Evolutionary conservation across 1,140 invertebrate species (phyloP).

Genomic region (Drosophila aff.): DNA sequence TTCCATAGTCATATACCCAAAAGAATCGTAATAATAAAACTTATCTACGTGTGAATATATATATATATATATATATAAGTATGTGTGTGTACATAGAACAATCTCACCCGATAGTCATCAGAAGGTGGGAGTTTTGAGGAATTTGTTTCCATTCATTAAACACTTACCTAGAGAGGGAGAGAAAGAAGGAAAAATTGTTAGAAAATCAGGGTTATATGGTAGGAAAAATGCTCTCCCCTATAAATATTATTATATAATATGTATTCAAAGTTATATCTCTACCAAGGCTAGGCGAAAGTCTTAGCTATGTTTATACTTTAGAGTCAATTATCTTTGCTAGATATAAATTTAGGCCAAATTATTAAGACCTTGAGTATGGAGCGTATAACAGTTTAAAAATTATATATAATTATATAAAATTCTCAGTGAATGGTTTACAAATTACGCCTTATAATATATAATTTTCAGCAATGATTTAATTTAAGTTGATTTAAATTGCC

Average conservation of each 20-base stretch:
- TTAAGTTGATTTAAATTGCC: neutral
- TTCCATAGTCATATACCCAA: slow-evolving; percentile 11
- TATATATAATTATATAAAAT: slow-evolving; percentile 1
- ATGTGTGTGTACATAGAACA: slow-evolving; percentile 44
- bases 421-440: neutral
- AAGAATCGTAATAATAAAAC: slow-evolving; percentile 11
- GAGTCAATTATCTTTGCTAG: neutral
- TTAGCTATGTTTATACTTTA: neutral
- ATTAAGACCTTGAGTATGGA: neutral
- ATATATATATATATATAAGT: neutral
- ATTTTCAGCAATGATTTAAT: slow-evolving; percentile 1
- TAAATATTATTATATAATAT: too few species aligned
- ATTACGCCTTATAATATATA: neutral
- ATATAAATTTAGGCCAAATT: neutral
- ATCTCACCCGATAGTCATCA: slow-evolving; percentile 56
- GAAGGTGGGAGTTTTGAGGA: slow-evolving; percentile 15
- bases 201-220: slow-evolving; percentile 1
- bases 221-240: neutral
- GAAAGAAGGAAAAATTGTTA: slow-evolving; percentile 5
- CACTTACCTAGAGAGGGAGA: slow-evolving; percentile 73
- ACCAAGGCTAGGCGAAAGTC: neutral
- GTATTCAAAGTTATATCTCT: neutral
- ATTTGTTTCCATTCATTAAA: slow-evolving; percentile 17
- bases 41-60: slow-evolving; percentile 10
- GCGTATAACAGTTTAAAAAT: neutral